Evolutionary conservation across 2,797 vertebrate species (phyloP), one percentile per base, ranked within the genome.

Genomic region (Myripristis murdjan): DNA sequence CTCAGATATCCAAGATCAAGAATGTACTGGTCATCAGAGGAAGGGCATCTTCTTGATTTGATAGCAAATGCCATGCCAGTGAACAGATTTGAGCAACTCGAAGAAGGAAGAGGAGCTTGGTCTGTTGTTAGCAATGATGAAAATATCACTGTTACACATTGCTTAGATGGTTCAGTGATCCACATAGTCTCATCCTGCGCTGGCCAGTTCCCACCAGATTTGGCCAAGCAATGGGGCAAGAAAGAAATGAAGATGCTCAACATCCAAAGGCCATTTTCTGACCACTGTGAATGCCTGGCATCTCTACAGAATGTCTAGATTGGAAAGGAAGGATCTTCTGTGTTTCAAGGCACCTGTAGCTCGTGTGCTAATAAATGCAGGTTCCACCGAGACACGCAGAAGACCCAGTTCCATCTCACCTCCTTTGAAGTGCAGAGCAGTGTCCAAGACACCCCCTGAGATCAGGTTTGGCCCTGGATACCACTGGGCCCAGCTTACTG

Each of bases 11-110:
- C 64, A 64, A 60, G 58, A 83, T 56, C 66, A 28, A 58, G 58
- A 62, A 86, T 73, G 49, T 66, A 77, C 48, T 74, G 82, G 80
- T 85, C 77, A 63, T 35, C 48, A 72, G 31, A 81, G 43, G 10
- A 18, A 62, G 69, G 47, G 0, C 60, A 80, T 47, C 1, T 2
- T 62, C 39, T 76, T 55, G 49, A 78, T 64, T 59, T 79, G 53
- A 69, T 75, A 35, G 54, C 75, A 43, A 51, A 72, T 68, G 44
- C 41, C 10, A 80, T 82, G 64, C 3, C 57, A 64, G 26, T 75
- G 5, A 77, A 63, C 28, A 49, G 67, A 65, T 85, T 78, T 73
- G 61, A 77, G 41, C 1, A 80, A 46, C 64, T 80, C 0, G 75
- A 66, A 70, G 43, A 67, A 31, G 71, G 68, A 33, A 77, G 66